Base-by-base conservation (phyloP, 1,140 invertebrate genomes). In the Pseudoatta argentina region DNA sequence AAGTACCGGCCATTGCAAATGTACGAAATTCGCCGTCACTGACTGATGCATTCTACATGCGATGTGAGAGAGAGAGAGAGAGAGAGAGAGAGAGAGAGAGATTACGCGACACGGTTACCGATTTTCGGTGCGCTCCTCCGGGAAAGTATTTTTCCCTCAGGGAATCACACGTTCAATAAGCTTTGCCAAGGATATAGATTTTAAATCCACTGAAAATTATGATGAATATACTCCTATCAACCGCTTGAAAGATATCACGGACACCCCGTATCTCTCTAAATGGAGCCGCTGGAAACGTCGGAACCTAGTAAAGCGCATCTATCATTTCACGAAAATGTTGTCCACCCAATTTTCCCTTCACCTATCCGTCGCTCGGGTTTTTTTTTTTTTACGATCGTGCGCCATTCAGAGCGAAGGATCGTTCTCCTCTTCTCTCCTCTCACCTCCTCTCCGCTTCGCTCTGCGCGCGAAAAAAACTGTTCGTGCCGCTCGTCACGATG, bases 401-500 rank as follows among this genome's bases (percentile, higher is more conserved):
- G 61, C 61, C n/a, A 79, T 55, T 63, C 48, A 53, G 8, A 24
- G n/a, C 76, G 76, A 55, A 18, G 55, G 18, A 27, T 57, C 6
- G n/a, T 7, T 61, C 39, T 67, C 30, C 51, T 59, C 18, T 24
- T 30, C 7, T 44, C 30, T 55, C 51, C 24, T 4, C 5, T 24
- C 48, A 14, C 16, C 48, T 51, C 48, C 14, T 63, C 4, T 18
- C 59, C 27, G 14, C 34, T 66, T 14, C 55, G 48, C 48, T 53
- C 63, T 21, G 12, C 12, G 82, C 34, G 24, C 27, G 24, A 44
- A 39, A 12, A 10, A 48, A 63, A 86, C 55, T 86, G 85, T 86
- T 88, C 48, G 34, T 39, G 87, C 64, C 34, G 51, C 66, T 87
- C 76, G 87, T 87, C 86, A 79, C 85, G 85, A 87, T 53, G 55